Percentiles rank a stretch among this genome's conserved stretches.
These are phyloP conservation scores for Rattus norvegicus DNA, from an alignment of 2,113 vertebrate species.

Conservation along the genomic window GRCr8 NC_086028.1:76508001-76508500, in stretches of 20 bases:
- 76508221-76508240: constrained; percentile 58
- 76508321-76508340: background rate
- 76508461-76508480: background rate
- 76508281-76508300: constrained; percentile 21
- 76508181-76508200: constrained; percentile 52
- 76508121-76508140: constrained; percentile 62
- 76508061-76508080: background rate
- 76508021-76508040: background rate
- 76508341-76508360: background rate
- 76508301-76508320: constrained; percentile 33
- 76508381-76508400: too few species aligned
- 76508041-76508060: background rate
- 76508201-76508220: constrained; percentile 49
- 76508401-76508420: too few species aligned
- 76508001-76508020: constrained; percentile 61
- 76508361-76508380: background rate
- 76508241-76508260: background rate
- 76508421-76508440: background rate
- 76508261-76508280: constrained; percentile 3
- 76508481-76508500: background rate
- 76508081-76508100: constrained; percentile 11
- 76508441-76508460: background rate
- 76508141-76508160: constrained; percentile 69
- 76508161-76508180: background rate
- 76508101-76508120: constrained; percentile 2